Evolutionary conservation across 2,113 vertebrate genomes (phyloP).

Genomic region (Catharus fuscescens): DNA sequence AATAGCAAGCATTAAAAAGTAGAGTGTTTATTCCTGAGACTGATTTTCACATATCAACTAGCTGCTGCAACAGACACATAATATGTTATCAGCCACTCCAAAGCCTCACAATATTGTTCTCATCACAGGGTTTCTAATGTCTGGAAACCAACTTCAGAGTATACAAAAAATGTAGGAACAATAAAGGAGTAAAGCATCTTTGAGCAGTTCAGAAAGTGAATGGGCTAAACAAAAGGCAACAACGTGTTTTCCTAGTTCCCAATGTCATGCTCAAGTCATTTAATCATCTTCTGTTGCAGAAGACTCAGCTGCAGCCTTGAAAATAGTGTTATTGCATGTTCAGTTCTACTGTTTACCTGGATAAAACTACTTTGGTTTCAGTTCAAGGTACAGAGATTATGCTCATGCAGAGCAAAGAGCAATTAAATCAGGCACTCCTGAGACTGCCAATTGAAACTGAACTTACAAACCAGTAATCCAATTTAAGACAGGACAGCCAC

Average conservation of each 20-base stretch:
- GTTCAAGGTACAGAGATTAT: background rate
- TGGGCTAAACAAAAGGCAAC: background rate
- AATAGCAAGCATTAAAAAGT: background rate
- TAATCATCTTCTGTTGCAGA: background rate
- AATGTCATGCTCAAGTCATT: background rate
- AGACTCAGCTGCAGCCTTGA: background rate
- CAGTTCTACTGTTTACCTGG: background rate
- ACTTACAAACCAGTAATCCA: background rate
- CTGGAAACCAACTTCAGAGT: background rate
- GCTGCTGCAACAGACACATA: background rate
- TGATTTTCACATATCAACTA: background rate
- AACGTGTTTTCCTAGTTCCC: background rate
- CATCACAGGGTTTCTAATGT: background rate
- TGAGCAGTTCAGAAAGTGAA: background rate
- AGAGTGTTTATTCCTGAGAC: background rate
- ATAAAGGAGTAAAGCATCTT: background rate
- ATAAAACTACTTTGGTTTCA: background rate
- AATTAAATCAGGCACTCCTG: background rate
- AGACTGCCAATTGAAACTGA: background rate
- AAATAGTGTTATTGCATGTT: background rate
- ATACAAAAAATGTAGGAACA: background rate
- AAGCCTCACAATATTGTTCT: background rate
- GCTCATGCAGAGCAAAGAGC: background rate
- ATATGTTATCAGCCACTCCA: background rate
- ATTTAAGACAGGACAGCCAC: background rate